Evolutionary conservation across 2,113 vertebrate species (phyloP), one percentile per base, ranked within the genome.

Genomic region (Phoxinus phoxinus): DNA sequence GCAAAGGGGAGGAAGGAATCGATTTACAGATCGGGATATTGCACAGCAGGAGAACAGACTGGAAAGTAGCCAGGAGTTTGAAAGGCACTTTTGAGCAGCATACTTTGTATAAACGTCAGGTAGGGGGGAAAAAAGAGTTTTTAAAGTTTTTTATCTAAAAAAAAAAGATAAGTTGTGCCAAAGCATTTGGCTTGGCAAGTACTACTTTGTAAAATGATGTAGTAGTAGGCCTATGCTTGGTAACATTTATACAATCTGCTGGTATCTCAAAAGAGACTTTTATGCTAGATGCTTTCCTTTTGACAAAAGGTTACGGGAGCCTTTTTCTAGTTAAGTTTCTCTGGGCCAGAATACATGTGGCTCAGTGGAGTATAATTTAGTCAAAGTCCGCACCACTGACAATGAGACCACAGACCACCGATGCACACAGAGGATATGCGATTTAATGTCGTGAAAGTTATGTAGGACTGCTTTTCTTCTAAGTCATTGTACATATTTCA

Each of bases 201-300:
- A 41, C 1, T 23, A 41, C 56, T 61, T 79, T 79, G 10, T 25
- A 27, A 61, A 79, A 79, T 61, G 32, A 79, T 59, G 56, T 5
- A 35, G 35, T 35, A 35, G 6, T 41, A 41, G 37, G 41, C 41
- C 41, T 15, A 61, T 61, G n/a, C 56, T 79, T 61, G 23, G 77
- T 25, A 61, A 79, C 30, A 79, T 59, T 44, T 56, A 58, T 37
- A 37, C 48, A n/a, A 72, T 41, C 75, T 35, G 30, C 74, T 32
- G 74, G 75, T n/a, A 37, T 58, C 75, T 77, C 51, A 77, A 37
- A 79, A 79, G 76, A 79, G 35, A 61, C 56, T 25, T n/a, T 30
- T 32, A 76, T 76, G 25, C n/a, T 44, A n/a, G 67, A 41, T 41
- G 19, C 46, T 71, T 82, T 78, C 11, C 56, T 74, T 46, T 77